These are phyloP conservation scores for Anarsia innoxiella DNA, from an alignment of 2,888 invertebrate species.

Conservation along the genomic window DNA sequence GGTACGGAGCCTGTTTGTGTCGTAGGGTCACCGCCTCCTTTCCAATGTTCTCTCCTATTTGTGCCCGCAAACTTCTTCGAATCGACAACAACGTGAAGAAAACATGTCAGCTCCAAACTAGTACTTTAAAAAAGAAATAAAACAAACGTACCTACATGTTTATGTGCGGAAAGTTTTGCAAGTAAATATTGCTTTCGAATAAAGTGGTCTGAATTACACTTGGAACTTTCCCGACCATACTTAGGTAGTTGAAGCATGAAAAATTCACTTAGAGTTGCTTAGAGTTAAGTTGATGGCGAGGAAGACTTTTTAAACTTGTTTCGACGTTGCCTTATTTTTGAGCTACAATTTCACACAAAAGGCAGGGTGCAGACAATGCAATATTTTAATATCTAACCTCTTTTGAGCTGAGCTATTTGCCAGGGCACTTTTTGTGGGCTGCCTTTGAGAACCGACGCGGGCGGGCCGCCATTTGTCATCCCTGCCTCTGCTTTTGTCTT, in stretches of 20 bases:
- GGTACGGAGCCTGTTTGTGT: constrained; percentile 14
- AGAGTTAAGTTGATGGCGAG: constrained; percentile 1
- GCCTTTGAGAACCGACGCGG: constrained; percentile 24
- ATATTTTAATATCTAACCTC: constrained; percentile 17
- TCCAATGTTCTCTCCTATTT: constrained; percentile 11
- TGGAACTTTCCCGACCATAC: constrained; percentile 4
- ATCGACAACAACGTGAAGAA: neutral
- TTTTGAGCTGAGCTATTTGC: constrained; percentile 19
- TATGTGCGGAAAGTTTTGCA: too few relatives aligned
- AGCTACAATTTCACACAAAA: constrained; percentile 2
- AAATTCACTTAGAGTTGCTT: constrained; percentile 4
- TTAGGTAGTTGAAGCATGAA: constrained; percentile 2
- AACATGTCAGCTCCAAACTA: neutral
- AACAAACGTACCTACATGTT: too few relatives aligned
- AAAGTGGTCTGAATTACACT: constrained; percentile 6
- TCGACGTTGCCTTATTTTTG: neutral
- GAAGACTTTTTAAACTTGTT: constrained; percentile 3
- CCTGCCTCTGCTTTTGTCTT: constrained; percentile 36
- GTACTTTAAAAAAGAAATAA: too few relatives aligned
- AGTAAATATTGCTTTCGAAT: constrained; percentile 2
- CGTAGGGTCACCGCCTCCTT: neutral
- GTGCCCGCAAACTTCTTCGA: constrained; percentile 2
- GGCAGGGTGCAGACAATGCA: constrained; percentile 12
- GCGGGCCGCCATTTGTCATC: constrained; percentile 35
- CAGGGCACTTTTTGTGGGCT: constrained; percentile 27